Conservation (phyloP, 2,888 invertebrate genomes). For the Pseudococcus longispinus region DNA sequence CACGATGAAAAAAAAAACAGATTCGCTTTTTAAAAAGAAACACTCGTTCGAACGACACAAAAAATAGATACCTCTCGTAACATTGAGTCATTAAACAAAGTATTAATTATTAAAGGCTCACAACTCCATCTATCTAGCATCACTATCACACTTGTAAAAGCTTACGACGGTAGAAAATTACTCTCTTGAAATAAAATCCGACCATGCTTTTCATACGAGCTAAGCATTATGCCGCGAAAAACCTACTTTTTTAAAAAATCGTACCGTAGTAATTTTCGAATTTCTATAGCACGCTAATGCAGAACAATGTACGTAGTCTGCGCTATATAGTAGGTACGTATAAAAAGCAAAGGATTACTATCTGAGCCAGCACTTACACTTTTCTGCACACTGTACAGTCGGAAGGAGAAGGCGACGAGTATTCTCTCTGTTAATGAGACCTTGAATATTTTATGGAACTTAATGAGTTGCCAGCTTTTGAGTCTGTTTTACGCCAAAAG, state of each 20-base stretch:
- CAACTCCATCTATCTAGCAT: constrained; percentile 17
- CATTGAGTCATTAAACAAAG: constrained; percentile 17
- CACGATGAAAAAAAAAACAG: background rate
- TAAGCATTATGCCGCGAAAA: background rate
- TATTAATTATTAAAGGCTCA: constrained; percentile 27
- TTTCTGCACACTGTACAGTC: background rate
- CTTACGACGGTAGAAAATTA: constrained; percentile 33
- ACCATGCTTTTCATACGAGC: background rate
- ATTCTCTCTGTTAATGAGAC: constrained; percentile 52
- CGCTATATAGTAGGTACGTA: background rate
- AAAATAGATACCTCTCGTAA: background rate
- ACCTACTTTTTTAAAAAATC: constrained; percentile 14
- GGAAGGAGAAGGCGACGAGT: too few species aligned
- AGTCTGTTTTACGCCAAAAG: constrained; percentile 35
- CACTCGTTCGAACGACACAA: background rate
- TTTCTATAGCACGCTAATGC: constrained; percentile 45
- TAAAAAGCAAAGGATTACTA: constrained; percentile 29
- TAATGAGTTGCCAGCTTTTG: constrained; percentile 53
- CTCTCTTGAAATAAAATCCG: constrained; percentile 31
- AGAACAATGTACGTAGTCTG: background rate
- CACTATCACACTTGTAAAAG: constrained; percentile 1
- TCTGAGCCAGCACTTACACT: constrained; percentile 30
- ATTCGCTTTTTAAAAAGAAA: background rate
- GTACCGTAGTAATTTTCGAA: constrained; percentile 10
- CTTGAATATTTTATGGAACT: constrained; percentile 54